Base-by-base conservation (phyloP, 2,888 invertebrate genomes). In the Eurois occulta region DNA sequence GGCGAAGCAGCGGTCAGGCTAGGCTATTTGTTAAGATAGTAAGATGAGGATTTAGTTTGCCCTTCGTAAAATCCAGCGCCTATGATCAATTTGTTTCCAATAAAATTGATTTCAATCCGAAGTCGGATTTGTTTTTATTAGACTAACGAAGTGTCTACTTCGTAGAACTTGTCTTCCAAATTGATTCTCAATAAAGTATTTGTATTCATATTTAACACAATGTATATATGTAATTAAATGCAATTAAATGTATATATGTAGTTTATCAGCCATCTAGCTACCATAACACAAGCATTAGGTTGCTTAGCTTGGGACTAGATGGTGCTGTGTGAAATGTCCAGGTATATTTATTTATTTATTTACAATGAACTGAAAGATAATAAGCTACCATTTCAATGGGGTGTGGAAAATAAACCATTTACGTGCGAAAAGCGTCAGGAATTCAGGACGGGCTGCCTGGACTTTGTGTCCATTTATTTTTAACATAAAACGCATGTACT, bases 21-120 rank as follows among this genome's bases (percentile, higher is more conserved):
- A n/a, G n/a, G n/a, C n/a, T n/a, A 60, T 35, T 72, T 35, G 18
- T 18, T 11, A 6, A 32, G 21, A 28, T 28, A n/a, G 1, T 52
- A 43, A 66, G 6, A 16, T 4, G 7, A 73, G 3, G 5, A 10
- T 55, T 18, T 11, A 32, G 5, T 43, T 71, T 60, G 2, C 24
- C 24, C 32, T 28, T 8, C 16, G 41, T 10, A 21, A n/a, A 13
- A 43, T 35, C 41, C 41, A 58, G 10, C 0, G 1, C 21, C 32
- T 43, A 41, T 35, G 55, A 43, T 55, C 24, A 43, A 43, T 43
- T 24, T 2, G 43, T 55, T 70, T 43, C 6, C 2, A 43, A 1
- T 71, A 21, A 58, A 73, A n/a, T n/a, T n/a, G 5, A 58, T 55
- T 72, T 21, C 28, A 75, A 72, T 73, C 3, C 7, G 8, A 28